phyloP scores from a whole-genome alignment of 2,888 invertebrate species.

The Callyntrura sp. region DNA sequence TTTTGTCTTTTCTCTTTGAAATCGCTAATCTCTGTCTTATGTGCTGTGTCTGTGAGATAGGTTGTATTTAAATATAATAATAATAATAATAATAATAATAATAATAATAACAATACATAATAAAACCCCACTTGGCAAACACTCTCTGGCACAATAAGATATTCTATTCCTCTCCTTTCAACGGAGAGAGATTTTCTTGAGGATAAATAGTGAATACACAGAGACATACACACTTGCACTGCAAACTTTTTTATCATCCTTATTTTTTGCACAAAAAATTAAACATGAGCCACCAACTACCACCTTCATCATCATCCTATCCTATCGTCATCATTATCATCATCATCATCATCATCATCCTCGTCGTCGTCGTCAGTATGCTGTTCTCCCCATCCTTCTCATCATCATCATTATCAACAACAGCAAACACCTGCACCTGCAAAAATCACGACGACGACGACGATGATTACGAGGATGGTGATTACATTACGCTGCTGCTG shows the following conservation, averaged over 20 bases:
- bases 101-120: no score
- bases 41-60: no score
- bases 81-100: slow-evolving; percentile 9
- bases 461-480: slow-evolving; percentile 26
- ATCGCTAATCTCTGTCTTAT: no score
- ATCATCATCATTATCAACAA: slow-evolving; percentile 26
- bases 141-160: neutral
- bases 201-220: slow-evolving; percentile 22
- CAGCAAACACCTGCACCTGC: slow-evolving; percentile 52
- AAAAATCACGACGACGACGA: slow-evolving; percentile 31
- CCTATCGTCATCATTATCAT: no score
- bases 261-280: slow-evolving; percentile 27
- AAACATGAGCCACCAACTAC: slow-evolving; percentile 32
- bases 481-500: slow-evolving; percentile 43
- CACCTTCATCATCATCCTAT: neutral
- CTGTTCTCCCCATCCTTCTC: no score
- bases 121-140: no score
- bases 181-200: neutral
- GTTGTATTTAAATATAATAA: neutral
- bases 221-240: neutral
- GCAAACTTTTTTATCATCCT: neutral
- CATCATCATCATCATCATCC: neutral
- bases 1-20: no score
- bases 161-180: no score
- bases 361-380: neutral